Evolutionary conservation across 2,113 vertebrate genomes (phyloP), one percentile per base, ranked within the genome.

Genomic region (Gasterosteus nipponicus): DNA sequence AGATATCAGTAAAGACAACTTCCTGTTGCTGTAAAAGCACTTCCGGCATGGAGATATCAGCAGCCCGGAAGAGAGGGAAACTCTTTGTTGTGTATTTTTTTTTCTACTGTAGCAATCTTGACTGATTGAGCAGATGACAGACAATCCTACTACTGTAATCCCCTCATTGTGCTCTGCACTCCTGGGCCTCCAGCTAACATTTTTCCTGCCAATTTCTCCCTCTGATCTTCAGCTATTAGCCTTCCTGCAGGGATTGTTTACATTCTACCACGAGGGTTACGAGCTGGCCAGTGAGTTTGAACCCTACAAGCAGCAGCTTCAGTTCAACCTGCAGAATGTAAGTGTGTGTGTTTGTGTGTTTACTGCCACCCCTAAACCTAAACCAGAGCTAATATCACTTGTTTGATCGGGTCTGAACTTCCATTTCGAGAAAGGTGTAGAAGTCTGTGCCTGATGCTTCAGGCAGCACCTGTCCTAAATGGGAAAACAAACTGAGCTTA

Each of bases 261-360:
- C 97, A 0, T 99, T 99, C 93, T 99, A 99, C 93, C 98, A 99
- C 1, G 97, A 99, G 90, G 98, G 98, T 86, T 99, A 99, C 47
- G 98, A 99, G 86, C 92, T 99, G 77, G 97, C 97, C 66, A 96
- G 95, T 80, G 98, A 99, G 88, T 99, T 99, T 88, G 95, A 97
- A 51, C 98, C 97, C 0, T 99, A 99, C 89, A 99, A 99, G 85
- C 96, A 98, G 41, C 96, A 99, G 86, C 94, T 99, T 75, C 98
- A 99, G 90, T 98, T 97, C 94, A 99, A 99, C 92, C 93, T 99
- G 71, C 98, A 99, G 87, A 99, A 99, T 47, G 98, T 99, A 95
- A 97, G 97, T 44, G 14, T 69, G 14, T 31, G 33, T 64, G 10
- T 65, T 38, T 42, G 12, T 31, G 33, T 64, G 10, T 65, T 42